Conservation (phyloP, 1,140 invertebrate species). For the Tenebrio molitor region DNA sequence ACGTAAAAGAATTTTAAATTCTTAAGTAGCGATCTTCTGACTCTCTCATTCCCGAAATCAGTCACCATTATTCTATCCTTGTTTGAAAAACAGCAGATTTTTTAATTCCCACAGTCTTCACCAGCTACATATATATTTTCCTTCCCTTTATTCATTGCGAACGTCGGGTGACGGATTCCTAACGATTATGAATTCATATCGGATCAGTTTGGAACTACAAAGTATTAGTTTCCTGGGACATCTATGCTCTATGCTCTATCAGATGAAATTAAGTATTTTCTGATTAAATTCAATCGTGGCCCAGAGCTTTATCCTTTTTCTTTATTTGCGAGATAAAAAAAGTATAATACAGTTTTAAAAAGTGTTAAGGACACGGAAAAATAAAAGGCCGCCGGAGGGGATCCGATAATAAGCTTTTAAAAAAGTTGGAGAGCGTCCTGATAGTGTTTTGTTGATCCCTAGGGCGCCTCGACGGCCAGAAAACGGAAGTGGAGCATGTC, state of each 20-base stretch:
- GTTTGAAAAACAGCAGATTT: slow-evolving; percentile 66
- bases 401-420: slow-evolving; percentile 67
- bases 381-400: slow-evolving; percentile 58
- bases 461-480: slow-evolving; percentile 48
- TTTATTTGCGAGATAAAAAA: slow-evolving; percentile 47
- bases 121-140: slow-evolving; percentile 66
- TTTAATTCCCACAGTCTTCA: slow-evolving; percentile 67
- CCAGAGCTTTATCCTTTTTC: neutral
- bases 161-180: neutral
- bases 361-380: slow-evolving; percentile 64
- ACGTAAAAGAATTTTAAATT: slow-evolving; percentile 68
- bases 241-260: neutral
- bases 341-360: slow-evolving; percentile 65
- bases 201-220: neutral
- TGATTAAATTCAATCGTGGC: neutral
- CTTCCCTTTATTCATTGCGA: slow-evolving; percentile 57
- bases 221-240: neutral
- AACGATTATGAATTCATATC: neutral
- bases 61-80: slow-evolving; percentile 35
- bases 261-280: neutral
- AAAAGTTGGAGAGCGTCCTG: slow-evolving; percentile 64
- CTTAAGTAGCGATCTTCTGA: slow-evolving; percentile 64
- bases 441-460: slow-evolving; percentile 64
- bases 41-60: slow-evolving; percentile 46
- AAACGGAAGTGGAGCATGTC: slow-evolving; percentile 46